Evolutionary conservation across 2,113 vertebrate species (phyloP).

Genomic region (Pelecanus crispus): DNA sequence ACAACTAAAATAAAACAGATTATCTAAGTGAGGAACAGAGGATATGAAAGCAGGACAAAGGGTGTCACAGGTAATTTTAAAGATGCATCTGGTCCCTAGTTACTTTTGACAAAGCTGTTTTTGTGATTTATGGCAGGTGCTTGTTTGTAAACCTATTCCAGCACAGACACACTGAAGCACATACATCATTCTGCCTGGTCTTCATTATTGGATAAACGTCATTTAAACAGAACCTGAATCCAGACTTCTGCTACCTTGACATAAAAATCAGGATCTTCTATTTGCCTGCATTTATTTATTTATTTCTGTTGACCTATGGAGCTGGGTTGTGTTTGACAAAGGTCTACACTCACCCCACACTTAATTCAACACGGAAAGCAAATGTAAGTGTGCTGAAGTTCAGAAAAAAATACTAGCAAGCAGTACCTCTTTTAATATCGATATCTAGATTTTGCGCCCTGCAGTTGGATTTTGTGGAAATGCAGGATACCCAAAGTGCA

Average conservation of each 20-base stretch:
- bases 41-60: conserved; percentile 66
- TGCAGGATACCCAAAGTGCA: not conserved
- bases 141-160: conserved; percentile 79
- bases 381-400: not conserved
- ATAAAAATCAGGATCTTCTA: conserved; percentile 1
- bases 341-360: not conserved
- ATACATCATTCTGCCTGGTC: conserved; percentile 77
- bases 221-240: conserved; percentile 63
- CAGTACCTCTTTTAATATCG: not conserved
- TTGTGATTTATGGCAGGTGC: conserved; percentile 78
- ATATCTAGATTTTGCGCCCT: not conserved
- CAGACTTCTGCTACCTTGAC: conserved; percentile 43
- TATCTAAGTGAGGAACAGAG: conserved; percentile 29
- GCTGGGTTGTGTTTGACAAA: not conserved
- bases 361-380: conserved; percentile 2
- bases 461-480: not conserved
- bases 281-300: conserved; percentile 35
- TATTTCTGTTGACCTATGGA: conserved; percentile 41
- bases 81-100: conserved; percentile 75
- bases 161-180: conserved; percentile 57
- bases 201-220: conserved; percentile 75
- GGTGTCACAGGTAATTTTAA: conserved; percentile 76
- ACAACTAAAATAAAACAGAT: conserved; percentile 36
- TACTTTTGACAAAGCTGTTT: conserved; percentile 76
- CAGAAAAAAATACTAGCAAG: not conserved